Evolutionary conservation across 2,113 vertebrate species (phyloP), one percentile per base, ranked within the genome.

Genomic region (Empidonax alnorum): DNA sequence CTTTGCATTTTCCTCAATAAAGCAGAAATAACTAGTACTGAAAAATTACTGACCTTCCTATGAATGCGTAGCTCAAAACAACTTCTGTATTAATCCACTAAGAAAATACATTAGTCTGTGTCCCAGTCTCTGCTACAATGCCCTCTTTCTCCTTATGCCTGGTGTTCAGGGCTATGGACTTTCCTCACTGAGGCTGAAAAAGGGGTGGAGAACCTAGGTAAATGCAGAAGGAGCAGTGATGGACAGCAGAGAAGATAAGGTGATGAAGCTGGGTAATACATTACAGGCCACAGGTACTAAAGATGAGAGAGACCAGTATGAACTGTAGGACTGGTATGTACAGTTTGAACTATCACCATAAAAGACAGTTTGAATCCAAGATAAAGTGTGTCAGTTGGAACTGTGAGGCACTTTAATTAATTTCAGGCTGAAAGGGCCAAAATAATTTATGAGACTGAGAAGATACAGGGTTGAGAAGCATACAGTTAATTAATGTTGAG

Each of bases 351-450:
- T 83, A 62, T 61, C 66, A 50, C 63, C 3, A 0, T 3, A 16
- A 87, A 41, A 87, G 37, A 66, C 46, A 73, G 78, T 44, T 62
- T 59, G 74, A 76, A 39, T 33, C 42, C 55, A 42, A 76, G 82
- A 89, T 28, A 55, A 72, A 94, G 53, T 50, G 30, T 85, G 46
- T 77, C 78, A 83, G 37, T 44, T 50, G 66, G 71, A 93, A 85
- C 18, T 91, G 78, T 55, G 67, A 66, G 78, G 63, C 71, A 58
- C 78, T 69, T 55, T 85, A 94, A 94, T 95, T 95, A 93, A 93
- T 47, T 59, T 83, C 62, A 83, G 71, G 27, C 71, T 85, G 68
- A 91, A 96, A 93, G 59, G 59, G 59, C 20, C 84, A 67, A 82
- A 88, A 88, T 90, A 91, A 91, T 95, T 95, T 47, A 88, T 44